Percentiles rank a stretch among this genome's conserved stretches.
Conservation (phyloP, 1,140 invertebrate genomes). For the Zaprionus lachaisei region DNA sequence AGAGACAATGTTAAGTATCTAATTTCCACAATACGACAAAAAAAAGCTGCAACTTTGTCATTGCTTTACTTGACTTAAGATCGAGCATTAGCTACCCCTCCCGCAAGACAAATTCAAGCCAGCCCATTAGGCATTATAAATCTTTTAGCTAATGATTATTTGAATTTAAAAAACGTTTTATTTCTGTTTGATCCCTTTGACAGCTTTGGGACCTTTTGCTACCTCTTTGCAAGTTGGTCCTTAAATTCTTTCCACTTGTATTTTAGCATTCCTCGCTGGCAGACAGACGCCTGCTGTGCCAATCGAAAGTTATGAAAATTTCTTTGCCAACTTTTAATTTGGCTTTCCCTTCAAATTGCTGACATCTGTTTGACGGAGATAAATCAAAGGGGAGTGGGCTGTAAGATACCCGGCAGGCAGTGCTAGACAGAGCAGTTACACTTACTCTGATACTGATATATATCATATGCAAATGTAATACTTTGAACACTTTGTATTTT, state of each 20-base stretch:
- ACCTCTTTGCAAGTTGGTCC: background rate
- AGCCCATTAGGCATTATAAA: background rate
- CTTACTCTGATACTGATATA: too few relatives aligned
- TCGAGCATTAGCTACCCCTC: background rate
- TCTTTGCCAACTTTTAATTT: conserved; percentile 11
- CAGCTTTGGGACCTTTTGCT: background rate
- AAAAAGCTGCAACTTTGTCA: background rate
- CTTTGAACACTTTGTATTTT: background rate
- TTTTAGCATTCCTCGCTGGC: background rate
- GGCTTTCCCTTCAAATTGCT: background rate
- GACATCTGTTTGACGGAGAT: background rate
- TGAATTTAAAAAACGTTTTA: background rate
- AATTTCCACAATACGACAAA: background rate
- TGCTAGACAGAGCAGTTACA: too few relatives aligned
- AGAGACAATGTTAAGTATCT: background rate
- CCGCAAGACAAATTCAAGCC: too few relatives aligned
- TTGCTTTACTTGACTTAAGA: background rate
- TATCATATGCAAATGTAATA: too few relatives aligned
- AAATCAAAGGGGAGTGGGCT: background rate
- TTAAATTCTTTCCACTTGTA: background rate
- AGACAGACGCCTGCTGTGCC: background rate
- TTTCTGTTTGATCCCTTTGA: conserved; percentile 2
- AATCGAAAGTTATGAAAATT: conserved; percentile 9
- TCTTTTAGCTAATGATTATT: conserved; percentile 2
- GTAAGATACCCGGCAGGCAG: background rate